Conservation (phyloP, 2,113 vertebrate genomes). For the Malaclemys terrapin region DNA sequence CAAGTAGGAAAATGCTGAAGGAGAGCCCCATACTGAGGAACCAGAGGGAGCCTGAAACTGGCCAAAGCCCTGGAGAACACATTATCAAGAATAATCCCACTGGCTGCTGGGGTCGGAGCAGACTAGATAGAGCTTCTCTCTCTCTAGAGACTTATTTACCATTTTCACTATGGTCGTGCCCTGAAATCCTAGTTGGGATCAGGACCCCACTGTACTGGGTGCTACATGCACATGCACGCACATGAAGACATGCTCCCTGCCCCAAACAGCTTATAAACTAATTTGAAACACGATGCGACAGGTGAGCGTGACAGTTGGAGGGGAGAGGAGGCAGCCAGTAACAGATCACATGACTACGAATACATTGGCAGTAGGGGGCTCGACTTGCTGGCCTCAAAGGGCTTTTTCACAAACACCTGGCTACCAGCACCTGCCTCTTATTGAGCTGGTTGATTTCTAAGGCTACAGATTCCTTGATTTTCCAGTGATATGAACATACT, state of each 20-base stretch:
- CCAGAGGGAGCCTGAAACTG: background rate
- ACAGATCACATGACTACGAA: background rate
- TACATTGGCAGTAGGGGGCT: background rate
- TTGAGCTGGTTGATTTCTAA: background rate
- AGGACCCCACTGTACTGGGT: no score
- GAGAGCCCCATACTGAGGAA: background rate
- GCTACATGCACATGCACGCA: background rate
- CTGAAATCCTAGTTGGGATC: background rate
- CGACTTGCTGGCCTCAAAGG: background rate
- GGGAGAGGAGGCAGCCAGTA: background rate
- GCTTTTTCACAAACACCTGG: background rate
- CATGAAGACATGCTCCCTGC: background rate
- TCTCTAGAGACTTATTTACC: no score
- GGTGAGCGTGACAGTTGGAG: background rate
- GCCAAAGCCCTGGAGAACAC: background rate
- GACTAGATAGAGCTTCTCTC: background rate
- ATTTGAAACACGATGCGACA: background rate
- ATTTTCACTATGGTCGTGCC: background rate
- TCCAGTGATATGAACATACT: background rate
- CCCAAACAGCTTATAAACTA: background rate
- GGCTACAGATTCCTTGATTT: background rate
- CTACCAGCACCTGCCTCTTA: background rate
- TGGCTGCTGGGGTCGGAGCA: background rate
- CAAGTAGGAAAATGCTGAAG: background rate
- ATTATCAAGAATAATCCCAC: background rate